Percentiles rank a stretch among this genome's conserved stretches.
phyloP scores from a whole-genome alignment of 2,888 invertebrate species.

The Agonopterix alstromeriana region DNA sequence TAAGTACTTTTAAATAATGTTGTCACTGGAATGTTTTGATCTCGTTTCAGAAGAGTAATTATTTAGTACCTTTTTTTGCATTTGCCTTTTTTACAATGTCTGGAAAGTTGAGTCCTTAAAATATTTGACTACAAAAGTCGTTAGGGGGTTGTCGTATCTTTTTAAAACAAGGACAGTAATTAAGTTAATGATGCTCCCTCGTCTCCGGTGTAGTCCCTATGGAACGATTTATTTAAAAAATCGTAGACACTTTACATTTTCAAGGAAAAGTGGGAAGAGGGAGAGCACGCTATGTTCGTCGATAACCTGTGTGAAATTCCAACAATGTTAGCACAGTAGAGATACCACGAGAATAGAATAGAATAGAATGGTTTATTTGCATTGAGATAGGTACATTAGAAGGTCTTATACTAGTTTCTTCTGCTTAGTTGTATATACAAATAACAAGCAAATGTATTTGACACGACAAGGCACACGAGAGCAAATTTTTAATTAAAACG shows the following conservation, averaged over 20 bases:
- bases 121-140: constrained; percentile 1
- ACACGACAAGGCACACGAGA: constrained; percentile 8
- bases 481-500: constrained; percentile 31
- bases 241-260: constrained; percentile 26
- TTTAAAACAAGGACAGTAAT: constrained; percentile 31
- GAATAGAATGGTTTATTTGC: too few relatives aligned
- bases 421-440: too few relatives aligned
- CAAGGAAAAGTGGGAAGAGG: constrained; percentile 15
- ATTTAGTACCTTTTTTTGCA: too few relatives aligned
- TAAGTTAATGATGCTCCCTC: constrained; percentile 35
- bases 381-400: too few relatives aligned
- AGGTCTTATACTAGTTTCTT: too few relatives aligned
- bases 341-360: too few relatives aligned
- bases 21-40: background rate
- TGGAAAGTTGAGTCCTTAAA: too few relatives aligned
- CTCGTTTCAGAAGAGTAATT: too few relatives aligned
- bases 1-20: constrained; percentile 69
- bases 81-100: too few relatives aligned
- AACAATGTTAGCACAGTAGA: too few relatives aligned
- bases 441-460: background rate
- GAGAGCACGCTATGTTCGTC: constrained; percentile 13
- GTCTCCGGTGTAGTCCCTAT: constrained; percentile 20
- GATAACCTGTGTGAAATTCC: constrained; percentile 11
- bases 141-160: constrained; percentile 19
- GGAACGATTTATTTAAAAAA: constrained; percentile 26